phyloP scores from a whole-genome alignment of 2,113 vertebrate species.

The mouse (Mus musculus) region DNA sequence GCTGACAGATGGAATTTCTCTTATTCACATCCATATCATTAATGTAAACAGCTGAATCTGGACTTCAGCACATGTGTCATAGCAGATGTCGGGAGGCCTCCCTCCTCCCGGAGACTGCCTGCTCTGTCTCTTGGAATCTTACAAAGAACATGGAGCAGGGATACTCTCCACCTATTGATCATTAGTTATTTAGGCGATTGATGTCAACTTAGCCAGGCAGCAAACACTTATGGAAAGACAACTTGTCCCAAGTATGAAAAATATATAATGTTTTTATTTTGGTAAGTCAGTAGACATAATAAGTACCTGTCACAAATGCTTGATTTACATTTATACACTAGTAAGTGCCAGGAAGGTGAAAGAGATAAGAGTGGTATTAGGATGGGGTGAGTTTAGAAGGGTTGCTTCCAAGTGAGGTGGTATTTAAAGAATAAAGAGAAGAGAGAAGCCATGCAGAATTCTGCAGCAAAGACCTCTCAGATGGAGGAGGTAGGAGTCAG shows the following conservation, averaged over 20 bases:
- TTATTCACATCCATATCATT: not conserved
- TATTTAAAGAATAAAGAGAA: constrained; percentile 9
- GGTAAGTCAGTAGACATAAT: not conserved
- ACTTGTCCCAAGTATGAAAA: not conserved
- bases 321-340: not conserved
- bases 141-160: not conserved
- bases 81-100: not conserved
- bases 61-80: not conserved
- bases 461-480: not conserved
- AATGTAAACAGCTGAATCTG: not conserved
- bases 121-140: not conserved
- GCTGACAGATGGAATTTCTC: not conserved
- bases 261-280: not conserved
- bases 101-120: not conserved
- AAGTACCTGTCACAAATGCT: not conserved
- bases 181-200: not conserved
- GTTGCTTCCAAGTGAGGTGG: not conserved
- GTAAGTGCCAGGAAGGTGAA: not conserved
- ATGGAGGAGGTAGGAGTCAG: not conserved
- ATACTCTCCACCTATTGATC: not conserved
- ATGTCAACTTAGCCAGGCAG: not conserved
- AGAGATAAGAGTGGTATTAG: not conserved
- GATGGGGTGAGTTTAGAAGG: not conserved
- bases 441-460: not conserved
- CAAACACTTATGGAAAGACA: not conserved